A percentile compares a stretch with the other conserved stretches of the same genome.
Conservation (phyloP, 2,888 invertebrate genomes). For the Andrena bucephala region DNA sequence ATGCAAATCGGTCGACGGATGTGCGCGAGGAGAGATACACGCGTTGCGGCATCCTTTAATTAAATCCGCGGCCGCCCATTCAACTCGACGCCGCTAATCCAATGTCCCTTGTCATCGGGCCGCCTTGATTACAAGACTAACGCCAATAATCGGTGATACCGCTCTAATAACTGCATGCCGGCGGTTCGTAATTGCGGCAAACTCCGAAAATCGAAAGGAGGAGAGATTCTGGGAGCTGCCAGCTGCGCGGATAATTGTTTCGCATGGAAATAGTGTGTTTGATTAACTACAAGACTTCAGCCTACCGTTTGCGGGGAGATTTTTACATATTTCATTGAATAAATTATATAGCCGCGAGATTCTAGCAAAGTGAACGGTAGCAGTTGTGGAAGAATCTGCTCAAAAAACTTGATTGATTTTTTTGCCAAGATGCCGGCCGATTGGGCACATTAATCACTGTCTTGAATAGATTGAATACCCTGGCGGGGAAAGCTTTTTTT, state of each 20-base stretch:
- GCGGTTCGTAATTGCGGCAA: slow-evolving; percentile 59
- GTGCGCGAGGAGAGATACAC: slow-evolving; percentile 45
- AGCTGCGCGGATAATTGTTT: too few relatives aligned
- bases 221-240: slow-evolving; percentile 40
- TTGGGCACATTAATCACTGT: slow-evolving; percentile 5
- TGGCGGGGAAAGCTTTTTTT: slow-evolving; percentile 1
- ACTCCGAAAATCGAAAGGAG: slow-evolving; percentile 59
- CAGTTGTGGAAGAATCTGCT: not conserved
- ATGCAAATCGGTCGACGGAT: slow-evolving; percentile 58
- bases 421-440: not conserved
- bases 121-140: slow-evolving; percentile 73
- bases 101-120: slow-evolving; percentile 71
- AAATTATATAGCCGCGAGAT: not conserved
- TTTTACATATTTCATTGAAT: too few relatives aligned
- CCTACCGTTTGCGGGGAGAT: too few relatives aligned
- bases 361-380: not conserved
- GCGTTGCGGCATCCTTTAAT: slow-evolving; percentile 69
- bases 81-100: slow-evolving; percentile 70
- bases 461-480: slow-evolving; percentile 3
- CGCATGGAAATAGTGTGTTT: too few relatives aligned
- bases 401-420: slow-evolving; percentile 17
- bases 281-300: too few relatives aligned
- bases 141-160: slow-evolving; percentile 65
- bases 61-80: slow-evolving; percentile 72
- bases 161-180: slow-evolving; percentile 64